These are phyloP conservation scores for Lithobius niger DNA, from an alignment of 1,140 invertebrate species.

Conservation along the genomic window DNA sequence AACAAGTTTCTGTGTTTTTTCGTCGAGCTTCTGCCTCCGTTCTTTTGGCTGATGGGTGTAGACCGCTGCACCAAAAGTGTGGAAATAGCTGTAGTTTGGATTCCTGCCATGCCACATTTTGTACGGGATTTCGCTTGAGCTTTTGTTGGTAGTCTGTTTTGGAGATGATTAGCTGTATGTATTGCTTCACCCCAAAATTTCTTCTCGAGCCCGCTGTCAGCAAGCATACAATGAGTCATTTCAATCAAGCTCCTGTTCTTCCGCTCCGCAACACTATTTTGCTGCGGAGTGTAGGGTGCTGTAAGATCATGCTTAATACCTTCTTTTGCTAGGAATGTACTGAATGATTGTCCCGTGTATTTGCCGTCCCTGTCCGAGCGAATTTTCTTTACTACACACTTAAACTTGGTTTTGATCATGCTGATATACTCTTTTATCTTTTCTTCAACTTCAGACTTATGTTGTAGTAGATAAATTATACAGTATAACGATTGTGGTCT, in stretches of 20 bases:
- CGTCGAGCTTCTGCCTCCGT: conserved; percentile 18
- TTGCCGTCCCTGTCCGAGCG: no score
- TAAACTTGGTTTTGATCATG: no score
- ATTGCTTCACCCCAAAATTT: conserved; percentile 19
- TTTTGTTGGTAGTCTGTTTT: conserved; percentile 11
- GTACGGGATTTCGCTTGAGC: conserved; percentile 20
- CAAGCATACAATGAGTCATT: conserved; percentile 14
- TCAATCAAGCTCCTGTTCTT: conserved; percentile 15
- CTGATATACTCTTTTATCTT: no score
- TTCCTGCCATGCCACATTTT: conserved; percentile 25
- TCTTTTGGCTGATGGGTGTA: conserved; percentile 21
- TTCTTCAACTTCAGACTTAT: no score
- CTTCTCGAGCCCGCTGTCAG: conserved; percentile 9
- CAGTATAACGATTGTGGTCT: no score
- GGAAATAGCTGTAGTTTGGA: conserved; percentile 21
- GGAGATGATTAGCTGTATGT: no score
- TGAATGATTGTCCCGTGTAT: no score
- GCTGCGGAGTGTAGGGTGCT: conserved; percentile 17
- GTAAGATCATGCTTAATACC: conserved; percentile 14
- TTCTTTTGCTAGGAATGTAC: background rate
- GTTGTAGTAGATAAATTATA: no score
- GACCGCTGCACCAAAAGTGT: conserved; percentile 27
- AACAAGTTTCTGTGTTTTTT: conserved; percentile 8
- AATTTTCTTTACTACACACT: no score
- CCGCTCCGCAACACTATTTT: conserved; percentile 18